Evolutionary conservation across 1,140 invertebrate species (phyloP), one percentile per base, ranked within the genome.

Genomic region (Drosophila pruinosa): DNA sequence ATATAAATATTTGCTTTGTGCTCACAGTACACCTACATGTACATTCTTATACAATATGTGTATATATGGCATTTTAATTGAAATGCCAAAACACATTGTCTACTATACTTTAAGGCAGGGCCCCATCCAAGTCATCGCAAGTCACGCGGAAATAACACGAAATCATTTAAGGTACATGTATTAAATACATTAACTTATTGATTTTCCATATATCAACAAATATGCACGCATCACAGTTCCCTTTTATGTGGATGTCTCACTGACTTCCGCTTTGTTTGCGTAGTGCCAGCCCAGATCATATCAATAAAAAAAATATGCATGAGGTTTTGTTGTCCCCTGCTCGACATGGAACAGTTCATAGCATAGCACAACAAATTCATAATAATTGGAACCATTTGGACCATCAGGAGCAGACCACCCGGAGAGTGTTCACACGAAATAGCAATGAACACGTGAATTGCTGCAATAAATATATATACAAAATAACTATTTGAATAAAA

Each of bases 151-250:
- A 85, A 67, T 85, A 85, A 83, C 58, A 76, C 69, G 74, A 61
- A 85, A 85, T 83, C 83, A 79, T 85, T 63, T 56, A 70, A 70
- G 76, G 63, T 75, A 67, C 75, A 74, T 72, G 63, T 72, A 86
- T 75, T 83, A 83, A 83, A 85, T 56, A 79, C 76, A 83, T 70
- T 83, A 83, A 83, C 79, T 76, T 85, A 83, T 86, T 85, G 80
- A 83, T 83, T 83, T 83, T 83, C 58, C 77, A 75, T 79, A 75
- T 43, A 56, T 41, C 43, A 57, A 47, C 41, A 47, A 47, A 67
- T 50, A 65, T 67, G 52, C 21, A 22, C 15, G 19, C 10, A 14
- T 21, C 36, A 6, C n/a, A n/a, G 4, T 41, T 26, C 6, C 15
- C 19, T 52, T 31, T 24, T 26, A 39, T 48, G 24, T 31, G 47